A percentile compares a stretch with the other conserved stretches of the same genome.
These are phyloP conservation scores for Anguilla marmorata DNA, from an alignment of 2,797 vertebrate species.

Conservation along the genomic window DNA sequence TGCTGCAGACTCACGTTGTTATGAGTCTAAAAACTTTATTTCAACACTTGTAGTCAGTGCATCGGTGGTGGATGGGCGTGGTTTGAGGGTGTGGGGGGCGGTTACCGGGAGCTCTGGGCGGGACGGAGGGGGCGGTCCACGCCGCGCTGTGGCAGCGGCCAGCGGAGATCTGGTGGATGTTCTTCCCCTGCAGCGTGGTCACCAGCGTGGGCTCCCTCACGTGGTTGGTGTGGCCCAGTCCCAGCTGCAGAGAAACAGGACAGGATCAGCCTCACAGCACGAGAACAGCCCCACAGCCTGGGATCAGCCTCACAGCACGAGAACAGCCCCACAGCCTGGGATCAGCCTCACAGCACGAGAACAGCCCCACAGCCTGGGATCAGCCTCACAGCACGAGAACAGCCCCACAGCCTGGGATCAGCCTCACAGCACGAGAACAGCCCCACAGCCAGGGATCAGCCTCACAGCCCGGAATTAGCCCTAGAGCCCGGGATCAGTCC, in stretches of 20 bases:
- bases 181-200: constrained; percentile 75
- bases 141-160: constrained; percentile 80
- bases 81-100: not conserved
- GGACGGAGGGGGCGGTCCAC: constrained; percentile 75
- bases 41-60: not conserved
- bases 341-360: too few species aligned
- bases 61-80: not conserved
- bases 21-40: not conserved
- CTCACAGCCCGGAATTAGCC: too few species aligned
- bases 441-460: too few species aligned
- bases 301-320: too few species aligned
- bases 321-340: too few species aligned
- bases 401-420: too few species aligned
- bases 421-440: too few species aligned
- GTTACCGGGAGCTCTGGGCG: constrained; percentile 76
- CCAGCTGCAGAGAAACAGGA: constrained; percentile 62
- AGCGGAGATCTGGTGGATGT: constrained; percentile 74
- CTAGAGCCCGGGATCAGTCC: too few species aligned
- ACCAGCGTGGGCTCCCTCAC: constrained; percentile 76
- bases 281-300: too few species aligned
- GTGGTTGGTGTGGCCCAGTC: constrained; percentile 79
- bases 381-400: too few species aligned
- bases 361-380: too few species aligned
- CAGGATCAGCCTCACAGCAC: not conserved
- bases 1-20: not conserved